phyloP scores from a whole-genome alignment of 2,888 invertebrate genomes.

The Tetheella fluctuosa region DNA sequence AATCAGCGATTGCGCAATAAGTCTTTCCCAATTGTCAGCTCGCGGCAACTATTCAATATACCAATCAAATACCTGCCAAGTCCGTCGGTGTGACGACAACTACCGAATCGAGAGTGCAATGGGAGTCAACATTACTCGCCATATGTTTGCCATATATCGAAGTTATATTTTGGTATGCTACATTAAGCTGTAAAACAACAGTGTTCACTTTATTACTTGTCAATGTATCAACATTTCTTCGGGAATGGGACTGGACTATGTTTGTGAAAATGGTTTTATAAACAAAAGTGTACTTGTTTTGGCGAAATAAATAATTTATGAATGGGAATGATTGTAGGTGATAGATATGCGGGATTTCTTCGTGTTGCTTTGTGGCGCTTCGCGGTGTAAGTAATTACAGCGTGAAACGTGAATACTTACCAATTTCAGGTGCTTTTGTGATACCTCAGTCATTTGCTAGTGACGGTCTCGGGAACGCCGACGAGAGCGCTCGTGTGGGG shows the following conservation, averaged over 20 bases:
- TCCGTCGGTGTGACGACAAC: slow-evolving; percentile 82
- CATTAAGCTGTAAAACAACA: slow-evolving; percentile 81
- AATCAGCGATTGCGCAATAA: slow-evolving; percentile 51
- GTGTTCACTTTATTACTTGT: slow-evolving; percentile 80
- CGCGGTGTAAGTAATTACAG: slow-evolving; percentile 23
- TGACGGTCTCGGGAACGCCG: slow-evolving; percentile 79
- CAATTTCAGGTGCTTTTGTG: slow-evolving; percentile 77
- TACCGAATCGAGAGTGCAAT: slow-evolving; percentile 77
- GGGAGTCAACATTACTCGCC: slow-evolving; percentile 70
- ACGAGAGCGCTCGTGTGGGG: slow-evolving; percentile 72
- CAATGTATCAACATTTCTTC: slow-evolving; percentile 53
- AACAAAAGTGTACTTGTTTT: background rate
- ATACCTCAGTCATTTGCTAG: slow-evolving; percentile 81
- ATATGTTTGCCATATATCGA: slow-evolving; percentile 79
- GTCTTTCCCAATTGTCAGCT: slow-evolving; percentile 45
- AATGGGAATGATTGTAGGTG: slow-evolving; percentile 18
- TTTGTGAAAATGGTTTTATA: slow-evolving; percentile 28
- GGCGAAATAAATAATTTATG: slow-evolving; percentile 23
- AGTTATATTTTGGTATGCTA: slow-evolving; percentile 80
- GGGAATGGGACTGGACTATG: slow-evolving; percentile 39
- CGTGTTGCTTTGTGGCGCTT: slow-evolving; percentile 21
- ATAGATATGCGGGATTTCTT: slow-evolving; percentile 18
- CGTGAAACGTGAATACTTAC: slow-evolving; percentile 65
- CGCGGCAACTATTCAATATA: slow-evolving; percentile 76
- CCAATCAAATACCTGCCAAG: slow-evolving; percentile 82